Evolutionary conservation across 2,797 vertebrate species (phyloP), one percentile per base, ranked within the genome.

Genomic region (Enteromius treurensis): DNA sequence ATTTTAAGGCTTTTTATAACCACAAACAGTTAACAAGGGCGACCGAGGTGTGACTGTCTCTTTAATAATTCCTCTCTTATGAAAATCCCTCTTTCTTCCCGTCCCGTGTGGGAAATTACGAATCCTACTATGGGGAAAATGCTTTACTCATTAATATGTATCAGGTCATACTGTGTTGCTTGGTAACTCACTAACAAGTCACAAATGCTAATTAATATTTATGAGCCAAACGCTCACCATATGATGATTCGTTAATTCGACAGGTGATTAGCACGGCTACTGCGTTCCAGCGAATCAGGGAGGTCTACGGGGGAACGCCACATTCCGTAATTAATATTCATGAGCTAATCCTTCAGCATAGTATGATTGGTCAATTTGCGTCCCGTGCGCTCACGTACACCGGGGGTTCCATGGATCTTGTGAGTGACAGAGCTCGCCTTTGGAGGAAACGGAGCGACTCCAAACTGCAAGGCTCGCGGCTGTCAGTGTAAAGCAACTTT

Each of bases 31-130:
- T 40, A 21, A 62, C 58, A 29, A n/a, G 29, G 7, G 26, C 17
- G 37, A 47, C 29, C 5, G 51, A 76, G 49, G 21, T 51, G n/a
- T 29, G 82, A 65, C 91, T 92, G 91, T 84, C 88, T 87, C 93
- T 94, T 94, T 94, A 93, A 94, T 92, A 70, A 89, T 88, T 90
- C 77, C 64, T 84, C 83, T 58, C 81, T 92, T 90, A 91, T 91
- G 90, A 90, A 92, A 91, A 91, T 89, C 92, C 88, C 37, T 83
- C 47, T 86, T 15, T 87, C 86, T 71, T 19, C 49, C 26, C 9
- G n/a, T 29, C 23, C 79, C 34, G 1, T 81, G 26, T 51, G 32
- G 3, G 11, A 75, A 81, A 81, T 51, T 65, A 65, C 58, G 3
- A 68, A 76, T 15, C 62, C 13, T 76, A 82, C 81, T 74, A 81